Base-by-base conservation (phyloP, 2,888 invertebrate genomes). In the Philereme transversata region DNA sequence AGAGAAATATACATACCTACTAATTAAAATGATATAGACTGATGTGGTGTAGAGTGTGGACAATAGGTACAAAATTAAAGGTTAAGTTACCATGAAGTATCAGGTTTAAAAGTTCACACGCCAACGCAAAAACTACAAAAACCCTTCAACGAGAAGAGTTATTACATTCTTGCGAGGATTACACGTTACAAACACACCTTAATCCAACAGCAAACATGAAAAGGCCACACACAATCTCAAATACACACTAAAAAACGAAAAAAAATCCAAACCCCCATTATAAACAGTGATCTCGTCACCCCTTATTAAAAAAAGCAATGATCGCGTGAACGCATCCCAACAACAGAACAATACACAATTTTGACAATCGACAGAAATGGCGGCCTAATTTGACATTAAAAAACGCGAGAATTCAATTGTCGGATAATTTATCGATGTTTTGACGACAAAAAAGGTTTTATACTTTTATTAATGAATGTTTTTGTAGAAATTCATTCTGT, bases 351-450 rank as follows among this genome's bases (percentile, higher is more conserved):
- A 84, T 71, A 67, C 66, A 73, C 67, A 57, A 68, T 77, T 22
- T 78, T 76, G 81, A 85, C 87, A 83, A 83, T 85, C 76, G 79
- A 75, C 79, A 75, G 83, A 79, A 81, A 90, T 86, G 88, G 86
- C 86, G 77, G 84, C 76, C 88, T 90, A 89, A 91, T 90, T 88
- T 90, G 90, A 90, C 88, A 87, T 87, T 86, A 80, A 85, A 88
- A 88, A 87, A 86, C 84, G 89, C 89, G 88, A 85, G 80, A 86
- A 85, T 86, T 84, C 84, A 85, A 88, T 90, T 89, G 88, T 87
- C 80, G 74, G 71, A 78, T 90, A 88, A 90, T 91, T 89, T 90
- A 90, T 91, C 73, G 88, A 87, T 87, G 87, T 89, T 87, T 80
- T 85, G 82, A 83, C 83, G 78, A 79, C 80, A 81, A 77, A 78